A percentile compares a stretch with the other conserved stretches of the same genome.
phyloP scores from a whole-genome alignment of 1,140 invertebrate genomes.

The Psix sp. region DNA sequence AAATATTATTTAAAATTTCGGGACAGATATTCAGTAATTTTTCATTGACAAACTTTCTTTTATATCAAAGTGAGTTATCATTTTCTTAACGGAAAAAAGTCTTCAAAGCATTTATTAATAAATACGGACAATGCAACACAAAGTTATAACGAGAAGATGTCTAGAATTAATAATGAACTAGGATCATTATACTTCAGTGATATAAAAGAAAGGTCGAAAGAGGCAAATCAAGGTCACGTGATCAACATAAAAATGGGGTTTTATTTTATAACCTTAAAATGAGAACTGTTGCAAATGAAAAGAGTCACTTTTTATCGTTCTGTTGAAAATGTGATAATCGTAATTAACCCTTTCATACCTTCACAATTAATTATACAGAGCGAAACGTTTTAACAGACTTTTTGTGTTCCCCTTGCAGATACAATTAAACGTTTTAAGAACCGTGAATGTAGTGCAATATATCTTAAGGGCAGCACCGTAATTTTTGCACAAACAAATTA shows the following conservation, averaged over 20 bases:
- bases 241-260: conserved; percentile 14
- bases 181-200: conserved; percentile 18
- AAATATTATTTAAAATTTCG: too few relatives aligned
- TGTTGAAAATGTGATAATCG: conserved; percentile 37
- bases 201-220: neutral
- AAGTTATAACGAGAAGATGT: too few relatives aligned
- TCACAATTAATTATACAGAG: conserved; percentile 38
- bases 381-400: conserved; percentile 23
- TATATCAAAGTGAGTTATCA: too few relatives aligned
- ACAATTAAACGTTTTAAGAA: conserved; percentile 22
- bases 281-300: conserved; percentile 31
- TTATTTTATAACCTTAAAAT: conserved; percentile 22
- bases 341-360: conserved; percentile 41
- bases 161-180: too few relatives aligned
- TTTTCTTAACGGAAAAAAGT: too few relatives aligned
- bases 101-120: too few relatives aligned
- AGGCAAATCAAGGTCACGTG: conserved; percentile 21
- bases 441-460: too few relatives aligned
- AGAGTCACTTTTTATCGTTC: conserved; percentile 11
- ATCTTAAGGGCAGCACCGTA: neutral
- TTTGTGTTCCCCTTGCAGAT: conserved; percentile 7
- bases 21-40: too few relatives aligned
- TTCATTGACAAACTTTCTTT: too few relatives aligned
- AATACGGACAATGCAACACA: too few relatives aligned
- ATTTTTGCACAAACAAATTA: neutral